Evolutionary conservation across 2,888 invertebrate genomes (phyloP), one percentile per base, ranked within the genome.

Genomic region (Diaperis boleti): DNA sequence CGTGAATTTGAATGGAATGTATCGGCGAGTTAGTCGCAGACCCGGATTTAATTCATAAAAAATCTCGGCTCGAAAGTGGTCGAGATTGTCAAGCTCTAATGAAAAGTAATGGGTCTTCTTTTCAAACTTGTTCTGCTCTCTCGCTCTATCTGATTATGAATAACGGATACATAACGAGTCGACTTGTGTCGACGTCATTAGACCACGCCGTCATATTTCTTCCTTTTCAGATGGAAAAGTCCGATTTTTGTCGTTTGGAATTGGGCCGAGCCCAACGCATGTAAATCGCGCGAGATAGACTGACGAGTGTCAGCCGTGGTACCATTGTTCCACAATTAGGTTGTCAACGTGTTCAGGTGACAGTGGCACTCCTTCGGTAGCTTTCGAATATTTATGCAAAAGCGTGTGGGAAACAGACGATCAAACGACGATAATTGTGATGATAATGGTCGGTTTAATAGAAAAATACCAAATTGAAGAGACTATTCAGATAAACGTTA

Each of bases 21-120:
- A 11, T 18, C 18, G 41, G 37, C 14, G 11, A 13, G 14, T 11
- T 37, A 37, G 37, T 42, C 15, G 41, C 39, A 13, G 49, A 50
- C 42, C 62, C 63, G 63, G 59, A 63, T 59, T 57, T 55, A 47
- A 61, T 61, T 50, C 63, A 63, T 56, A 62, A 52, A 63, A 65
- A 67, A 63, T 56, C 44, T 47, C 47, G 54, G 57, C 59, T 42
- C 55, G 64, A 59, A 62, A 63, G 65, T 61, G 62, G 60, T 64
- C 67, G 60, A 69, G 66, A 73, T 70, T 72, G 72, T 73, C 72
- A 69, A 66, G 67, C 56, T 68, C 69, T 74, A 74, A 74, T 74
- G 72, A 74, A 73, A 74, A 74, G 70, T 74, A 73, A 74, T 74
- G 74, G 74, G 68, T 67, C 72, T 70, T 69, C 72, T 71, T 72